A percentile compares a stretch with the other conserved stretches of the same genome.
Conservation (phyloP, 1,140 invertebrate genomes). For the Euglossa dilemma region DNA sequence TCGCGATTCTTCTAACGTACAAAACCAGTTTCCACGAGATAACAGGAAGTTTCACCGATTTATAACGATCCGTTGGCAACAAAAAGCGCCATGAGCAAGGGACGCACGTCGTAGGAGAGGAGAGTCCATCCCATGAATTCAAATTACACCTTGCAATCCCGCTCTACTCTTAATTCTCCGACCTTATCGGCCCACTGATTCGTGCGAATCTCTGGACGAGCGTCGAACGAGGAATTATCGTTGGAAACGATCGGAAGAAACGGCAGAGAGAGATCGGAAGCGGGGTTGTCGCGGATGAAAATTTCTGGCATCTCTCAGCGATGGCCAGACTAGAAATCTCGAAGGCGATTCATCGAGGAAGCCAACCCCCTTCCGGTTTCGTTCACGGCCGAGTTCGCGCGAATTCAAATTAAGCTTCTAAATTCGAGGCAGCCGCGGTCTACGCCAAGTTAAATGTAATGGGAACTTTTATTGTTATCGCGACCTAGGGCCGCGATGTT, state of each 20-base stretch:
- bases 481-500: not conserved
- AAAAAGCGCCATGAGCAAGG: no score
- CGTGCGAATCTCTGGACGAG: no score
- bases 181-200: not conserved
- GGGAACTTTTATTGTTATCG: constrained; percentile 42
- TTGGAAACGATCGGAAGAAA: no score
- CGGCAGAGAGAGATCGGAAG: no score
- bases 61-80: no score
- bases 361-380: not conserved
- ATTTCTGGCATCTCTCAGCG: not conserved
- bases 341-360: not conserved
- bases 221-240: not conserved
- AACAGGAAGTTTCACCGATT: no score
- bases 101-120: not conserved
- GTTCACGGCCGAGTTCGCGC: not conserved
- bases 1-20: no score
- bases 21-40: no score
- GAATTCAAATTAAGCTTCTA: constrained; percentile 33
- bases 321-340: not conserved
- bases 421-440: constrained; percentile 26
- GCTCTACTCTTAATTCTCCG: not conserved
- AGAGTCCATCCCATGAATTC: constrained; percentile 15
- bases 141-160: constrained; percentile 19
- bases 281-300: constrained; percentile 3
- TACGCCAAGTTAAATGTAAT: constrained; percentile 30